Conservation (phyloP, 2,888 invertebrate species). For the Stenotaenia linearis region DNA sequence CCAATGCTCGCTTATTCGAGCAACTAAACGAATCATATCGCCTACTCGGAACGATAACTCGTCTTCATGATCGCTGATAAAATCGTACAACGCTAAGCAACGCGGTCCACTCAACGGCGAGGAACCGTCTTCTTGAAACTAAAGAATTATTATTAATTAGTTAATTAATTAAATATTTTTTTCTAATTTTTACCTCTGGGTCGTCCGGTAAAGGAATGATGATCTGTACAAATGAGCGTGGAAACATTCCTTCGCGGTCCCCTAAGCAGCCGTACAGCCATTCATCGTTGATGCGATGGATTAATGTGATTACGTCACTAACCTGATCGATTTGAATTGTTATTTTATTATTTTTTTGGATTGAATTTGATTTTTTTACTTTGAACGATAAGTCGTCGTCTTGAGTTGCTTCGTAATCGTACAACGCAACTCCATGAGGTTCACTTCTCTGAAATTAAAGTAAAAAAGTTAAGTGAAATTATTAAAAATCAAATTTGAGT, state of each 20-base stretch:
- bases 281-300: slow-evolving; percentile 65
- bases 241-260: slow-evolving; percentile 72
- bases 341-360: not conserved
- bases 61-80: slow-evolving; percentile 58
- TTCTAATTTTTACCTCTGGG: slow-evolving; percentile 13
- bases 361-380: slow-evolving; percentile 52
- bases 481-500: not conserved
- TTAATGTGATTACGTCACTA: slow-evolving; percentile 64
- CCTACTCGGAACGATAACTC: slow-evolving; percentile 58
- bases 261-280: slow-evolving; percentile 72
- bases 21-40: slow-evolving; percentile 59
- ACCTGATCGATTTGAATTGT: slow-evolving; percentile 52
- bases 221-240: slow-evolving; percentile 69
- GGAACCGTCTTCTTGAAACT: slow-evolving; percentile 17
- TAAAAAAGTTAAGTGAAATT: not conserved
- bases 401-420: slow-evolving; percentile 68
- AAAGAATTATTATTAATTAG: not conserved
- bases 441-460: slow-evolving; percentile 40
- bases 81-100: slow-evolving; percentile 64
- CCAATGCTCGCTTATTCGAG: slow-evolving; percentile 70
- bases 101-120: slow-evolving; percentile 45
- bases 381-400: slow-evolving; percentile 72
- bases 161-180: not conserved
- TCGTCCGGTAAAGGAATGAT: slow-evolving; percentile 56
- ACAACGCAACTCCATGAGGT: slow-evolving; percentile 70